phyloP scores from a whole-genome alignment of 2,113 vertebrate genomes.

The Oryzias curvinotus region DNA sequence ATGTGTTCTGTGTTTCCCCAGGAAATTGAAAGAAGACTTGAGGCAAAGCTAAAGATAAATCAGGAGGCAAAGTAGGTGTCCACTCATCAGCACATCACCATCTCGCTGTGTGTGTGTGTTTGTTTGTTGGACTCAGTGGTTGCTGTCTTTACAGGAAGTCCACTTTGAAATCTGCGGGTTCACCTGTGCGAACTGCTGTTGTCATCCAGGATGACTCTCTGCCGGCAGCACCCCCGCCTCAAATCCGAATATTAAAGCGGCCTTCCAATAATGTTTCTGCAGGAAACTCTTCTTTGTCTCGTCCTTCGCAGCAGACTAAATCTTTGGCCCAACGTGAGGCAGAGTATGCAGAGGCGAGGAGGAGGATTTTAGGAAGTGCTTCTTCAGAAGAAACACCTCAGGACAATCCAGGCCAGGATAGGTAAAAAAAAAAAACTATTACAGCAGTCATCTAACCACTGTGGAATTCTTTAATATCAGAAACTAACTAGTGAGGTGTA shows the following conservation, averaged over 20 bases:
- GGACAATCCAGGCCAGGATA: conserved; percentile 70
- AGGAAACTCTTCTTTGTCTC: conserved; percentile 76
- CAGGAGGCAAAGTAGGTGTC: conserved; percentile 88
- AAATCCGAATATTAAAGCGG: conserved; percentile 94
- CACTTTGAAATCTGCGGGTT: conserved; percentile 67
- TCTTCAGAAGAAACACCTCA: conserved; percentile 89
- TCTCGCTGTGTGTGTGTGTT: not conserved
- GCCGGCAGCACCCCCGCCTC: conserved; percentile 88
- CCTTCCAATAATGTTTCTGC: conserved; percentile 87
- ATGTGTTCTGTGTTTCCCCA: conserved; percentile 46
- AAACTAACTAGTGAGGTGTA: not conserved
- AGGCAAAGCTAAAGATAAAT: conserved; percentile 94
- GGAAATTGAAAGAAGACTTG: conserved; percentile 96
- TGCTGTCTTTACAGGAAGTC: conserved; percentile 74
- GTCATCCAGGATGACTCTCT: conserved; percentile 95
- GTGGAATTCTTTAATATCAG: not conserved
- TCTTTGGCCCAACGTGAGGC: conserved; percentile 92
- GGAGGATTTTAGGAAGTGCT: conserved; percentile 91
- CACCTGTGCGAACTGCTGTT: conserved; percentile 86
- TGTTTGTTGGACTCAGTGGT: not conserved
- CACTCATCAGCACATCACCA: not conserved
- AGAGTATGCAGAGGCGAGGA: conserved; percentile 91
- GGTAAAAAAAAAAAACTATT: conserved; percentile 41
- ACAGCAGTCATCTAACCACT: not conserved
- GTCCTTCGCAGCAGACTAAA: conserved; percentile 87